These are phyloP conservation scores for Parapristionchus giblindavisi DNA, from an alignment of 2,888 invertebrate species.

Conservation along the genomic window DNA sequence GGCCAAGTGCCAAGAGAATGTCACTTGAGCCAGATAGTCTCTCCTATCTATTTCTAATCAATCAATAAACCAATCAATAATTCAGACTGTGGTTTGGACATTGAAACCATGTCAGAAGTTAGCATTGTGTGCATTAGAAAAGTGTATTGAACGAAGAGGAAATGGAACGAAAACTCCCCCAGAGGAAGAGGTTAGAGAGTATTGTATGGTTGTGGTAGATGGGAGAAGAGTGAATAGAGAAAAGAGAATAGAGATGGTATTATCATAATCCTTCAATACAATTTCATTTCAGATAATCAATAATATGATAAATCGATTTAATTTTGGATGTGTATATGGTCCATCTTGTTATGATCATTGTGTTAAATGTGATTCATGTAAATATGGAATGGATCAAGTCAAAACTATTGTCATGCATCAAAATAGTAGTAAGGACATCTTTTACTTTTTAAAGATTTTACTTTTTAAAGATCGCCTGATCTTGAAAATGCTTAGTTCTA, in stretches of 20 bases:
- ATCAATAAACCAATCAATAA: no score
- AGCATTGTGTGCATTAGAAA: slow-evolving; percentile 27
- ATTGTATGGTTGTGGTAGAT: no score
- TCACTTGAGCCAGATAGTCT: no score
- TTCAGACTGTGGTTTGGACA: not conserved
- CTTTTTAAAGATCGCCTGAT: no score
- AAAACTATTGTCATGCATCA: slow-evolving; percentile 22
- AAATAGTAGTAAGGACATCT: slow-evolving; percentile 14
- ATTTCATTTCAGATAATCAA: slow-evolving; percentile 27
- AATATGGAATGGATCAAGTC: slow-evolving; percentile 35
- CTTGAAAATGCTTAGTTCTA: no score
- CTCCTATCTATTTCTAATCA: no score
- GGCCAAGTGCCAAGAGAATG: no score
- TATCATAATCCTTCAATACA: not conserved
- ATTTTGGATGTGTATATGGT: slow-evolving; percentile 34
- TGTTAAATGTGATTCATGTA: slow-evolving; percentile 24
- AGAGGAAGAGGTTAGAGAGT: slow-evolving; percentile 20
- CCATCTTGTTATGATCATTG: slow-evolving; percentile 34
- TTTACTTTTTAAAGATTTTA: no score
- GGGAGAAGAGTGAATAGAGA: not conserved
- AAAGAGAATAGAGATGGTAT: not conserved
- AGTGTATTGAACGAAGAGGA: slow-evolving; percentile 25
- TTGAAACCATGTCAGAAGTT: slow-evolving; percentile 33
- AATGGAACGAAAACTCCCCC: slow-evolving; percentile 26
- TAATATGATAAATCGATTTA: slow-evolving; percentile 18